Evolutionary conservation across 37 sponge, comb jelly and placozoan species (phyloP), one percentile per base, ranked within the genome.

Genomic region (Petrosia ficiformis): DNA sequence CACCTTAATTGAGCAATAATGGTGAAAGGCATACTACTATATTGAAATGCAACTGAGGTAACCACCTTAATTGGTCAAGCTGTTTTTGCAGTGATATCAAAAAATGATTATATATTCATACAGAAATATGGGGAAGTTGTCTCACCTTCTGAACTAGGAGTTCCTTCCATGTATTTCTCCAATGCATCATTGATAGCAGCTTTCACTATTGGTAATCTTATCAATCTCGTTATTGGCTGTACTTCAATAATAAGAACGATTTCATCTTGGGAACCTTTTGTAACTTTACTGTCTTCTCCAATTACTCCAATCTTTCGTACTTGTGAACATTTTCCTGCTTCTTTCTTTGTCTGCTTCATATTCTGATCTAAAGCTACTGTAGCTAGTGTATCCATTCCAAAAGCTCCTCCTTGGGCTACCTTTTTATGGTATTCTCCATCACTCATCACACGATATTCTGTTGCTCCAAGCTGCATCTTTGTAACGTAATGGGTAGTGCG

Each of bases 371-470:
- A n/a, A 61, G 63, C 22, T 5, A 29, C 11, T 28, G 14, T 29
- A 30, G 72, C 44, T 19, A 80, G 11, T 8, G 56, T 25, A 8
- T 80, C 80, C 22, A 80, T 21, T 2, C 72, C 80, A 71, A 80
- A 71, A n/a, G 80, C 35, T 39, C 80, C 80, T 1, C 59, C 72
- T 10, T 35, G 28, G 3, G 41, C 63, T 0, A 71, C 5, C 6
- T 67, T 39, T 5, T 37, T 24, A 26, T 2, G 38, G 48, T 71
- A 70, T 25, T 80, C 72, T 40, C 57, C 71, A 42, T 80, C 80
- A 11, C 70, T 70, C 63, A 80, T 70, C 5, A 80, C 72, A 57
- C 80, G 35, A 72, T 80, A 80, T 59, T 80, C 72, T 19, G 54
- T 39, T 3, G 80, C 80, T 22, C 72, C 80, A 25, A 80, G 36